phyloP scores from a whole-genome alignment of 2,797 vertebrate genomes.

The Phrynocephalus vlangalii region DNA sequence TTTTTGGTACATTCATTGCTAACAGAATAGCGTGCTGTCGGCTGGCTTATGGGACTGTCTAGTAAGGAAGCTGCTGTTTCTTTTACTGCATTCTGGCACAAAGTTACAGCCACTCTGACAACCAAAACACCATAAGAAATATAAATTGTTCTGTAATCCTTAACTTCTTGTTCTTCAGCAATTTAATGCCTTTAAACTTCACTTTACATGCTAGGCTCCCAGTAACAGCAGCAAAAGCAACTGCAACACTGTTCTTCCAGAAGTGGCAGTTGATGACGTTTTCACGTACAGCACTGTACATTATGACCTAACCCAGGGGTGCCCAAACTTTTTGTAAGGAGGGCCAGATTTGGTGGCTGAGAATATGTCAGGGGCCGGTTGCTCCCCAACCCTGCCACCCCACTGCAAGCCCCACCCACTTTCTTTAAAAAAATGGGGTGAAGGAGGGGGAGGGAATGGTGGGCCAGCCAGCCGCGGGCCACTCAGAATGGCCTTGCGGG shows the following conservation, averaged over 20 bases:
- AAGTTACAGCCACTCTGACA: background rate
- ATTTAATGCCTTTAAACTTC: background rate
- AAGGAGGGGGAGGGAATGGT: no score
- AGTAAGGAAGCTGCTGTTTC: background rate
- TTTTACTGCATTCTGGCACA: constrained; percentile 6
- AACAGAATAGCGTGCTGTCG: background rate
- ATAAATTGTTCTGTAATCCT: background rate
- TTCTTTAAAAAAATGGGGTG: no score
- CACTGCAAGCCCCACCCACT: no score
- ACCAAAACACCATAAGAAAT: background rate
- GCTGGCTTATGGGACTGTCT: background rate
- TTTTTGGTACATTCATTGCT: background rate
- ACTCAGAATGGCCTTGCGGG: no score
- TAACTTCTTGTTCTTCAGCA: background rate
- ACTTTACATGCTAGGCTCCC: background rate
- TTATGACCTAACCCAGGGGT: background rate
- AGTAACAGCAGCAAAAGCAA: background rate
- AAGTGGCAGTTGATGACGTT: background rate
- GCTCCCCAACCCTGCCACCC: no score
- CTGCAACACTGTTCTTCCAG: background rate
- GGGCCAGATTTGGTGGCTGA: no score
- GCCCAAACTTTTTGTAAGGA: no score
- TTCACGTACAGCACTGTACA: background rate
- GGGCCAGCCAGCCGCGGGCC: no score
- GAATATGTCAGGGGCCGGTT: no score